These are phyloP conservation scores for Megaustenia siamemsis DNA, from an alignment of 2,888 invertebrate species.

Conservation along the genomic window DNA sequence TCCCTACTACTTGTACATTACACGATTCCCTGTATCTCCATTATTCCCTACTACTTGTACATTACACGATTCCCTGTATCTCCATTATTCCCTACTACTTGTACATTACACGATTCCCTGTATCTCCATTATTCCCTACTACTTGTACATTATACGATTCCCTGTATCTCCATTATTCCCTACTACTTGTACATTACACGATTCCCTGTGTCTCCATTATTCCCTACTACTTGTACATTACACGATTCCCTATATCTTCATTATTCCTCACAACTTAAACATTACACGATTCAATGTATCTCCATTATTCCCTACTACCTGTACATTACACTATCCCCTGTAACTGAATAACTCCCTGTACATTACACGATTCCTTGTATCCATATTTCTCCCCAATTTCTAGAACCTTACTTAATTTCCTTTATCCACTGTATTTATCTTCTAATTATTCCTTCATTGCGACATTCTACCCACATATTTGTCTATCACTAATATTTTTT, in stretches of 20 bases:
- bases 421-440: neutral
- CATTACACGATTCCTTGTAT: too few relatives aligned
- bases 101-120: too few relatives aligned
- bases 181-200: neutral
- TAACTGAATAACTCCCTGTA: too few relatives aligned
- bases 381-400: neutral
- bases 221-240: neutral
- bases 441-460: too few relatives aligned
- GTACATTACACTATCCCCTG: neutral
- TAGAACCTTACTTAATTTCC: neutral
- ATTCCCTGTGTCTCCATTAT: neutral
- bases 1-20: too few relatives aligned
- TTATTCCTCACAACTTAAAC: neutral
- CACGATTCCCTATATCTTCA: neutral
- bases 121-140: neutral
- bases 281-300: neutral
- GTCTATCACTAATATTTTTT: too few relatives aligned
- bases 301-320: neutral
- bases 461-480: too few relatives aligned
- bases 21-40: too few relatives aligned
- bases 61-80: too few relatives aligned
- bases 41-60: too few relatives aligned
- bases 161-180: neutral
- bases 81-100: too few relatives aligned
- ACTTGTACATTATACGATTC: neutral